Evolutionary conservation across 2,113 vertebrate genomes (phyloP).

Genomic region (Siniperca chuatsi): DNA sequence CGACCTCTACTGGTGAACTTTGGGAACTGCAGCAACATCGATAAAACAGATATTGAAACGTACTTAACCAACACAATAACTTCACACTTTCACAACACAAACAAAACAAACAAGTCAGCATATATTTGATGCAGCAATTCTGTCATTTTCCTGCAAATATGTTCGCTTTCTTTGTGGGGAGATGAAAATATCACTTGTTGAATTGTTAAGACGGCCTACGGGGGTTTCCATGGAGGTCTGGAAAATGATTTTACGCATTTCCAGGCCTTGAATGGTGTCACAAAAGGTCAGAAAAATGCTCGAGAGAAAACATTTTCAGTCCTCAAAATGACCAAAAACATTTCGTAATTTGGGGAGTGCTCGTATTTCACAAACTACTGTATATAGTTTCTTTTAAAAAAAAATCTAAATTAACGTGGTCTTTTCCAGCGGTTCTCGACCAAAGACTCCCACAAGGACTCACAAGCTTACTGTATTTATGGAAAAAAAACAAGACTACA

Average conservation of each 20-base stretch:
- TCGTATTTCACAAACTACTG: not conserved
- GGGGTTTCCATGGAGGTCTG: not conserved
- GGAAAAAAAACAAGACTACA: not conserved
- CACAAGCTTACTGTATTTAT: not conserved
- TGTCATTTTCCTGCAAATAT: not conserved
- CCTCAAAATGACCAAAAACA: not conserved
- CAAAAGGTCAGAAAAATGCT: not conserved
- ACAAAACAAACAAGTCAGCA: not conserved
- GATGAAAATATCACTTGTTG: not conserved
- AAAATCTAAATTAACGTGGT: not conserved
- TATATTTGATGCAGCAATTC: not conserved
- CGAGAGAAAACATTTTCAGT: not conserved
- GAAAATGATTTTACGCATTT: not conserved
- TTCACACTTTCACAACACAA: not conserved
- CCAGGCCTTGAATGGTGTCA: not conserved
- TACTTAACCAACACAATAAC: not conserved
- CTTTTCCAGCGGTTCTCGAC: not conserved
- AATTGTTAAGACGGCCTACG: not conserved
- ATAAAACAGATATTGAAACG: not conserved
- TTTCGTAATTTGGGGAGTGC: not conserved
- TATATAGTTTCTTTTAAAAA: not conserved
- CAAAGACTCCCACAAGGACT: not conserved
- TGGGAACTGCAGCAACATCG: not conserved
- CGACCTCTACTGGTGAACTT: conserved; percentile 27
- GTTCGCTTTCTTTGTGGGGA: not conserved